Base-by-base conservation (phyloP, 2,113 vertebrate species). In the Dascyllus trimaculatus region DNA sequence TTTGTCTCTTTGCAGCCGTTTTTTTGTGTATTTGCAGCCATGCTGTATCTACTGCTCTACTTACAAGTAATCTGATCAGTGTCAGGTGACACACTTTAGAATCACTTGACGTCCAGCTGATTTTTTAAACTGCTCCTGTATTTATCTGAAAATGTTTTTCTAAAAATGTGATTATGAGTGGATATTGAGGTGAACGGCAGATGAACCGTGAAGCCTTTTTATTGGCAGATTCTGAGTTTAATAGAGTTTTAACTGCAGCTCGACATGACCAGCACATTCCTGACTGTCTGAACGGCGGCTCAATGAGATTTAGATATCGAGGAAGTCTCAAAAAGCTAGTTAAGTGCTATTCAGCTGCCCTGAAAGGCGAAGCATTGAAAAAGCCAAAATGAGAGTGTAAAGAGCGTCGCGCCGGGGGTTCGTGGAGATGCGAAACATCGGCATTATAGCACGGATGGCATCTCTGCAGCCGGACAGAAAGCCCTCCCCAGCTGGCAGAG, bases 401-500 rank as follows among this genome's bases (percentile, higher is more conserved):
- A 88, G 82, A 85, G 75, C 1, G 38, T 48, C 5, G 4, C 60
- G 48, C 46, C 22, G 45, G 86, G 82, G 72, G 67, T 43, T 19
- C 15, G 11, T 22, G 78, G 75, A 78, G 67, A 84, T 67, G 83
- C 66, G 81, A 90, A 90, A 87, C 87, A 88, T 84, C 59, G 72
- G 57, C 87, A 82, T 93, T 90, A 86, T 85, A 62, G 72, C 51
- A 63, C 35, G 77, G 85, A 88, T 85, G 84, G 80, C 85, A 69
- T 77, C 88, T 83, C 64, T 64, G 86, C 87, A 75, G 66, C 67
- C 73, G 14, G 17, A 59, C 77, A 59, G 67, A 85, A 87, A 88
- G 82, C 75, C 72, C 73, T 74, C 77, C 90, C 85, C 92, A 90
- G 91, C 91, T 92, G 91, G 91, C 86, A 49, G 77, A 87, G 88